Evolutionary conservation across 2,797 vertebrate species (phyloP).

Genomic region (Naso thynnoides): DNA sequence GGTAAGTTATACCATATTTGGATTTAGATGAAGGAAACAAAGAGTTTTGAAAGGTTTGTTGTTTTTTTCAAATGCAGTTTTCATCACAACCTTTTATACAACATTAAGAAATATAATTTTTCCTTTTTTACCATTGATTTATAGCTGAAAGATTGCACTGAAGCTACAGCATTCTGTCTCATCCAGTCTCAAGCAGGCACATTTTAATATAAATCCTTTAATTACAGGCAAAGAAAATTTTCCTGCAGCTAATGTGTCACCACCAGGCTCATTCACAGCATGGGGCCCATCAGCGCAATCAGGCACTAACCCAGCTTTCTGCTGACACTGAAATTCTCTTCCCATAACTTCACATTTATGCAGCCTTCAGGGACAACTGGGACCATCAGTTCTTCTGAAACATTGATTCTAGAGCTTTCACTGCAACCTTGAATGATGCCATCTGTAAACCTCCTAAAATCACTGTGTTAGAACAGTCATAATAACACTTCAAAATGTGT

Average conservation of each 20-base stretch:
- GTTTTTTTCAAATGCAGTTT: slow-evolving; percentile 23
- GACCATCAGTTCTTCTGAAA: slow-evolving; percentile 34
- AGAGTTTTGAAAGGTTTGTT: background rate
- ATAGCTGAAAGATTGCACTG: slow-evolving; percentile 6
- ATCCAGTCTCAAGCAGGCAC: background rate
- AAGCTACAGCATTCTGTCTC: background rate
- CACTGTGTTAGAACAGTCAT: background rate
- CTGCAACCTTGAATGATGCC: slow-evolving; percentile 27
- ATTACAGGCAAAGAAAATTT: slow-evolving; percentile 14
- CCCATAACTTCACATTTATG: slow-evolving; percentile 32
- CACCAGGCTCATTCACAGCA: slow-evolving; percentile 9
- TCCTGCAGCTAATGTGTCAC: background rate
- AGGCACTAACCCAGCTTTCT: slow-evolving; percentile 25
- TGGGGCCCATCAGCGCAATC: slow-evolving; percentile 14
- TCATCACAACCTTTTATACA: slow-evolving; percentile 28
- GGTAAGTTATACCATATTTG: slow-evolving; percentile 45
- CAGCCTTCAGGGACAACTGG: slow-evolving; percentile 40
- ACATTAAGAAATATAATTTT: slow-evolving; percentile 19
- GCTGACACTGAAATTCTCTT: slow-evolving; percentile 30
- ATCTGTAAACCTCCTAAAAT: slow-evolving; percentile 12
- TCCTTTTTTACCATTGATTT: slow-evolving; percentile 41
- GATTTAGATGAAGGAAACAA: slow-evolving; percentile 31
- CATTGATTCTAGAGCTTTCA: background rate
- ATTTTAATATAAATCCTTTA: slow-evolving; percentile 23
- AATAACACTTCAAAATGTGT: background rate